Percentiles rank a stretch among this genome's conserved stretches.
Evolutionary conservation across 2,888 invertebrate species (phyloP).

Genomic region (Caenorhabditis japonica): DNA sequence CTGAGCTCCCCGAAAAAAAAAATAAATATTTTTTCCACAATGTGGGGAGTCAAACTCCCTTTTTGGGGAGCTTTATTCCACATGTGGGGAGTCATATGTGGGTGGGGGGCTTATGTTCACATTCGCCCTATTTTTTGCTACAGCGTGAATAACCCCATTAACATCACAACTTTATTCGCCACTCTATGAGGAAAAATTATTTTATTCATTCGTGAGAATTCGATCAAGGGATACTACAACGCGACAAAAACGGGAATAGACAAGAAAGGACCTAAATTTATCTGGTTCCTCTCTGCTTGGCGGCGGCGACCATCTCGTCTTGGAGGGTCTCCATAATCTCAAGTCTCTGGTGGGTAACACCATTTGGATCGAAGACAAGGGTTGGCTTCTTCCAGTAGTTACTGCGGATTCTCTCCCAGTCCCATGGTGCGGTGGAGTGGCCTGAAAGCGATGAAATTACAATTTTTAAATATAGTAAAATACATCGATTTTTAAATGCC

Average conservation of each 20-base stretch:
- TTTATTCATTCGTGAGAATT: conserved; percentile 40
- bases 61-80: no score
- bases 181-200: neutral
- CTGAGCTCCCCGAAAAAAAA: no score
- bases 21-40: no score
- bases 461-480: no score
- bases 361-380: conserved; percentile 67
- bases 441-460: conserved; percentile 37
- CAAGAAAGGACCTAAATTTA: conserved; percentile 24
- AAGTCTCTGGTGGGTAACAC: conserved; percentile 71
- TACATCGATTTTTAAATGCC: no score
- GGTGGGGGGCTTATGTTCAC: no score
- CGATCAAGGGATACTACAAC: conserved; percentile 44
- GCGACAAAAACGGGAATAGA: conserved; percentile 2
- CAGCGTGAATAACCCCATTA: no score
- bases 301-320: conserved; percentile 69
- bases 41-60: no score
- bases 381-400: conserved; percentile 74
- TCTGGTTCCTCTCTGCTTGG: conserved; percentile 68
- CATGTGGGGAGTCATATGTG: no score
- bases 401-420: conserved; percentile 73
- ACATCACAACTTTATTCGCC: no score
- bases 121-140: no score
- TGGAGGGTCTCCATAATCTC: conserved; percentile 72
- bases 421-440: conserved; percentile 72